These are phyloP conservation scores for Melitaea cinxia DNA, from an alignment of 1,140 invertebrate species.

Conservation along the genomic window DNA sequence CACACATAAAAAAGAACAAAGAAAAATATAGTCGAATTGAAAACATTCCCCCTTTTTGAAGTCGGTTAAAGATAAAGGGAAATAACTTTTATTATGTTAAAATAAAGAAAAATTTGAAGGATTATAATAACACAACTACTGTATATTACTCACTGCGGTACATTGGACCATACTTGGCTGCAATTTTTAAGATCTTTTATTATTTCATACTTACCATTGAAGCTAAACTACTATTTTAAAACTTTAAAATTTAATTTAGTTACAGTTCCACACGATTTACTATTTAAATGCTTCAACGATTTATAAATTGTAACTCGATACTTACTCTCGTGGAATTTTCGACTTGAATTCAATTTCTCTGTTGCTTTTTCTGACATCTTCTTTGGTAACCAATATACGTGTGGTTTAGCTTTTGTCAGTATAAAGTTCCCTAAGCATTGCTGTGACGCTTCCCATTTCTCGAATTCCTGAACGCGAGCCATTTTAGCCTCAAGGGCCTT, in stretches of 20 bases:
- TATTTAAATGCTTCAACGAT: not conserved
- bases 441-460: conserved; percentile 92
- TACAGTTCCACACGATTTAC: not conserved
- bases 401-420: conserved; percentile 92
- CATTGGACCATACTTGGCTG: conserved; percentile 59
- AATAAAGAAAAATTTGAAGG: not conserved
- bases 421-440: conserved; percentile 92
- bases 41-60: no score
- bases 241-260: not conserved
- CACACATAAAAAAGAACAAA: no score
- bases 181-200: conserved; percentile 30
- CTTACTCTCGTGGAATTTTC: conserved; percentile 82
- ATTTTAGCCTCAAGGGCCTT: conserved; percentile 95
- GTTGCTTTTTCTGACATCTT: conserved; percentile 82
- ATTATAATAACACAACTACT: not conserved
- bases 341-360: conserved; percentile 77
- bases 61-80: no score
- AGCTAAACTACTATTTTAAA: no score
- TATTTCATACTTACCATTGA: no score
- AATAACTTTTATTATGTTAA: not conserved
- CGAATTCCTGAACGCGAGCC: conserved; percentile 92
- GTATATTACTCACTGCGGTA: conserved; percentile 60
- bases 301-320: conserved; percentile 30
- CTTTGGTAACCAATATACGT: conserved; percentile 94
- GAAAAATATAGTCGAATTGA: no score